phyloP scores from a whole-genome alignment of 2,888 invertebrate species.

The Shargacucullia verbasci region DNA sequence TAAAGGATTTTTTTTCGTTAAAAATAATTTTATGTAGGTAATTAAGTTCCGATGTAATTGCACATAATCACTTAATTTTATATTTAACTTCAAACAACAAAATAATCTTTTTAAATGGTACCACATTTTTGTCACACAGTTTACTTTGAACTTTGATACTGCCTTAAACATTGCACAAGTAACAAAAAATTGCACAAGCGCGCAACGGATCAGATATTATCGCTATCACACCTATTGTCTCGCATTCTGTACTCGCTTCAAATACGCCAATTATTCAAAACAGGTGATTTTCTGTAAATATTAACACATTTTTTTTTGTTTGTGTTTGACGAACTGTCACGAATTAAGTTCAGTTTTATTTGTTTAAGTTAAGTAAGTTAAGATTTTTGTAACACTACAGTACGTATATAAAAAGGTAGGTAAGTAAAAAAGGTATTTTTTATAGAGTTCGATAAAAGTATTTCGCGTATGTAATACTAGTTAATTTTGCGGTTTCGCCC shows the following conservation, averaged over 20 bases:
- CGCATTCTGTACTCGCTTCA: constrained; percentile 53
- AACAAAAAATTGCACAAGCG: constrained; percentile 46
- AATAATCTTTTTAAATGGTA: constrained; percentile 8
- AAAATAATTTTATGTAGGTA: no score
- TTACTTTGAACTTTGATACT: constrained; percentile 19
- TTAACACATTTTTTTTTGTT: neutral
- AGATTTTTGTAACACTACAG: no score
- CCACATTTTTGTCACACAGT: neutral
- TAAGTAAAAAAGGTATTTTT: no score
- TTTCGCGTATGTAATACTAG: neutral
- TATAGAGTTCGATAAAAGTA: no score
- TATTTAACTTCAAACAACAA: no score
- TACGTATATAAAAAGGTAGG: no score
- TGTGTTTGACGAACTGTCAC: neutral
- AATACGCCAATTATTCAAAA: constrained; percentile 36
- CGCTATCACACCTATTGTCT: constrained; percentile 59
- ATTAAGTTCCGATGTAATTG: no score
- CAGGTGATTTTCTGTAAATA: constrained; percentile 31
- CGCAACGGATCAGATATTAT: constrained; percentile 47
- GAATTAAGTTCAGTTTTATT: no score
- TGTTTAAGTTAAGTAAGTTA: neutral
- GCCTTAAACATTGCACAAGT: constrained; percentile 40
- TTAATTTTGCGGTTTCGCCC: constrained; percentile 1
- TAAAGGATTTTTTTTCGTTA: no score
- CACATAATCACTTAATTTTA: no score